Evolutionary conservation across 1,140 invertebrate genomes (phyloP).

Genomic region (Caenorhabditis latens): DNA sequence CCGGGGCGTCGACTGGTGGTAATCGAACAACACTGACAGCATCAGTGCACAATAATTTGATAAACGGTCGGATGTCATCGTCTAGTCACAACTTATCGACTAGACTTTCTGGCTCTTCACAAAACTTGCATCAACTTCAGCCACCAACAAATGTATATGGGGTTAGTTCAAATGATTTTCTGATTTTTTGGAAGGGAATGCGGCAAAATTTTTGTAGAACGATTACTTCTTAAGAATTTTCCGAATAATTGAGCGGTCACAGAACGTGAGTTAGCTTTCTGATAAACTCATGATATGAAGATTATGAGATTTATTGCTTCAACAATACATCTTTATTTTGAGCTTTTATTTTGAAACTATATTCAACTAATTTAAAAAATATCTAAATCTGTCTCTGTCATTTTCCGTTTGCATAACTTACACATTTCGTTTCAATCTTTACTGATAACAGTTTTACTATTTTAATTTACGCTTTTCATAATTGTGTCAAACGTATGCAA

Average conservation of each 20-base stretch:
- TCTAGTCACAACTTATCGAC: conserved; percentile 51
- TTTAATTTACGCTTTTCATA: not conserved
- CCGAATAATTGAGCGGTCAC: too few relatives aligned
- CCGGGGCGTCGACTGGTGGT: conserved; percentile 24
- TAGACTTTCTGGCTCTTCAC: conserved; percentile 36
- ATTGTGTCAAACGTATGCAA: not conserved
- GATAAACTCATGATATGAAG: too few relatives aligned
- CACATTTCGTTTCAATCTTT: too few relatives aligned
- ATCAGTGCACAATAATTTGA: conserved; percentile 49
- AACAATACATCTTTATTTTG: too few relatives aligned
- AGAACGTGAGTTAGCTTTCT: too few relatives aligned
- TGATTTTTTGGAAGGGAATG: not conserved
- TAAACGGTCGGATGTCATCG: conserved; percentile 45
- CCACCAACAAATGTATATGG: conserved; percentile 28
- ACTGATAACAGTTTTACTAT: not conserved
- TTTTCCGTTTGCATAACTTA: too few relatives aligned
- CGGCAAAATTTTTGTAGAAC: not conserved
- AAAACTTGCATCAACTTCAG: conserved; percentile 2
- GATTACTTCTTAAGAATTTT: not conserved
- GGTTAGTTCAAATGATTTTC: conserved; percentile 1
- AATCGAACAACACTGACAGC: conserved; percentile 34
- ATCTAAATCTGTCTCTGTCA: too few relatives aligned
- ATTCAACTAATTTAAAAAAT: too few relatives aligned
- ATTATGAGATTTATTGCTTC: too few relatives aligned
- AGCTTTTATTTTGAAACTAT: too few relatives aligned